Evolutionary conservation across 2,888 invertebrate species (phyloP).

Genomic region (Drosophila anomalata): DNA sequence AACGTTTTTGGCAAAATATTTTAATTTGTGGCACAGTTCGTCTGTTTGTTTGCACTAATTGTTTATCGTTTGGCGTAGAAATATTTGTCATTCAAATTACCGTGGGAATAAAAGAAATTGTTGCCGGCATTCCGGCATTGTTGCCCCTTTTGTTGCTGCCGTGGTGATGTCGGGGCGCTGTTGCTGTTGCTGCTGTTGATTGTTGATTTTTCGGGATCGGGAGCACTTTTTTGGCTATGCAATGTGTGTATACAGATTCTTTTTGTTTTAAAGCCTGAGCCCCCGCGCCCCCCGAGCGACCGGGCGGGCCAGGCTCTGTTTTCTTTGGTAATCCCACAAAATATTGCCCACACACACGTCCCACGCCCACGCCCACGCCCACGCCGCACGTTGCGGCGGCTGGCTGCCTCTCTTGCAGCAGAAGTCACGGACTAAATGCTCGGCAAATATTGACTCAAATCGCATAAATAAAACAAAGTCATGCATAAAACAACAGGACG

Average conservation of each 20-base stretch:
- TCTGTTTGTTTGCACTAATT: conserved; percentile 74
- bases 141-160: conserved; percentile 16
- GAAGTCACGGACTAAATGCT: conserved; percentile 68
- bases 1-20: conserved; percentile 56
- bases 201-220: conserved; percentile 15
- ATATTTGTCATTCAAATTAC: conserved; percentile 75
- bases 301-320: conserved; percentile 11
- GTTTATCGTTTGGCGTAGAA: conserved; percentile 76
- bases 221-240: conserved; percentile 3
- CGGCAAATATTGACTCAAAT: conserved; percentile 72
- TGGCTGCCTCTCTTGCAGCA: conserved; percentile 30
- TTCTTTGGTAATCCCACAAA: conserved; percentile 47
- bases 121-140: conserved; percentile 27
- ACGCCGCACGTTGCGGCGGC: background rate
- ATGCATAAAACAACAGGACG: conserved; percentile 61
- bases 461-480: conserved; percentile 61
- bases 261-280: background rate
- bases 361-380: background rate
- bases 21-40: conserved; percentile 53
- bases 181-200: conserved; percentile 14
- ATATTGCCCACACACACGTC: conserved; percentile 19
- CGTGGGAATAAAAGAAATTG: conserved; percentile 59
- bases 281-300: background rate
- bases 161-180: conserved; percentile 19
- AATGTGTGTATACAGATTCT: too few relatives aligned